Percentiles rank a stretch among this genome's conserved stretches.
Conservation (phyloP, 2,797 vertebrate genomes). For the Psittacula derbiana region DNA sequence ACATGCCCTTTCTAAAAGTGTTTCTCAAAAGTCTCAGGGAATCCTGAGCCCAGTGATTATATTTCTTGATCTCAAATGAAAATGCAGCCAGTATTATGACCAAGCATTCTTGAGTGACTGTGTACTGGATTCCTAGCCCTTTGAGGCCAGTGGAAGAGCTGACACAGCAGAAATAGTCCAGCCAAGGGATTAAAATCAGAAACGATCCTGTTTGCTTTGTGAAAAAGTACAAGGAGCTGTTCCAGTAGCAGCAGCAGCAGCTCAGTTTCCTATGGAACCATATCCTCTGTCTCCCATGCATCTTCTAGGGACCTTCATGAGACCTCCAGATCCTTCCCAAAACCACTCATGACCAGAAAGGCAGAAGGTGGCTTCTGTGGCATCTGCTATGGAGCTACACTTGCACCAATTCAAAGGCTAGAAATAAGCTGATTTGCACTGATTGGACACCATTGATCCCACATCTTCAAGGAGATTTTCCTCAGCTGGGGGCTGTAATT, state of each 20-base stretch:
- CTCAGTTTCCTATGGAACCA: neutral
- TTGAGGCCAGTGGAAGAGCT: neutral
- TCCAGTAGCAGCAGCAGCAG: neutral
- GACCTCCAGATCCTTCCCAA: neutral
- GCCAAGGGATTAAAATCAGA: neutral
- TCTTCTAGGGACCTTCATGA: neutral
- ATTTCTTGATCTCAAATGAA: neutral
- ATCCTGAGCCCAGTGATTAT: neutral
- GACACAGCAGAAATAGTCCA: neutral
- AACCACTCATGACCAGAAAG: neutral
- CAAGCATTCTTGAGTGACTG: neutral
- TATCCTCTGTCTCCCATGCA: neutral
- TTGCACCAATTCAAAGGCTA: neutral
- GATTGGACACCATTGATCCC: neutral
- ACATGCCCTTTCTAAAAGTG: neutral
- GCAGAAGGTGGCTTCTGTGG: neutral
- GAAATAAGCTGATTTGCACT: neutral
- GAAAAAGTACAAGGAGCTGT: neutral
- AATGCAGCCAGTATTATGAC: neutral
- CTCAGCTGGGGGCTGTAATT: neutral
- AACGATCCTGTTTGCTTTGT: neutral
- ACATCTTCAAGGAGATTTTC: slow-evolving; percentile 1
- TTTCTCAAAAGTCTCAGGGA: neutral
- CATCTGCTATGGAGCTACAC: neutral
- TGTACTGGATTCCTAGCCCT: neutral